Conservation (phyloP, 2,888 invertebrate genomes). For the Spilarctia lutea region DNA sequence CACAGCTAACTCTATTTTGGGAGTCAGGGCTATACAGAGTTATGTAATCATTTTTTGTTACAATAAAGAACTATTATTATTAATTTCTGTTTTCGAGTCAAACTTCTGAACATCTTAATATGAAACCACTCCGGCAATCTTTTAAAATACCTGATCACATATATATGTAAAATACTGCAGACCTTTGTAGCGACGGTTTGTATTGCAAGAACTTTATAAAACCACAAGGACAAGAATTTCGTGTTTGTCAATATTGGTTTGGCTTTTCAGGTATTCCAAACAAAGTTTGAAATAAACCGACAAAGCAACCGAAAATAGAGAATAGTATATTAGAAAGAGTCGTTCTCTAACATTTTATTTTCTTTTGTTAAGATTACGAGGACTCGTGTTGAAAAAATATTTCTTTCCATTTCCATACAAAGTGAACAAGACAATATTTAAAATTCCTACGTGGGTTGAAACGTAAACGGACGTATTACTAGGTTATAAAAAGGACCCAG, state of each 20-base stretch:
- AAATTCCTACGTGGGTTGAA: slow-evolving; percentile 1
- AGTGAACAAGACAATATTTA: neutral
- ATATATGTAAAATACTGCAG: too few species aligned
- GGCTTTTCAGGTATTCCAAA: neutral
- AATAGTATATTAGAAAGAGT: neutral
- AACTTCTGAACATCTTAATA: too few species aligned
- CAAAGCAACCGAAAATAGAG: neutral
- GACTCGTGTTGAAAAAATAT: neutral
- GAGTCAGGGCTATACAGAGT: too few species aligned
- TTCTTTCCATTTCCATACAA: slow-evolving; percentile 1
- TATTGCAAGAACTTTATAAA: neutral
- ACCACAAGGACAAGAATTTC: neutral
- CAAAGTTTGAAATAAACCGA: neutral
- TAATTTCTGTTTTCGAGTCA: too few species aligned
- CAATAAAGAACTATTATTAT: too few species aligned
- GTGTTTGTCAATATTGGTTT: neutral
- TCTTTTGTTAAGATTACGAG: neutral
- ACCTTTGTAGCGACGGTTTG: neutral
- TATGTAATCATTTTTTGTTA: too few species aligned
- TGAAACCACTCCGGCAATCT: too few species aligned
- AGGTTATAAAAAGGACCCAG: neutral
- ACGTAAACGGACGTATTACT: neutral
- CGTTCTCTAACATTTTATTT: neutral
- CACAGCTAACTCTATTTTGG: too few species aligned
- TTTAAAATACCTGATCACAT: too few species aligned